Conservation (phyloP, 2,113 vertebrate genomes). For the Erythrocercus mccallii region DNA sequence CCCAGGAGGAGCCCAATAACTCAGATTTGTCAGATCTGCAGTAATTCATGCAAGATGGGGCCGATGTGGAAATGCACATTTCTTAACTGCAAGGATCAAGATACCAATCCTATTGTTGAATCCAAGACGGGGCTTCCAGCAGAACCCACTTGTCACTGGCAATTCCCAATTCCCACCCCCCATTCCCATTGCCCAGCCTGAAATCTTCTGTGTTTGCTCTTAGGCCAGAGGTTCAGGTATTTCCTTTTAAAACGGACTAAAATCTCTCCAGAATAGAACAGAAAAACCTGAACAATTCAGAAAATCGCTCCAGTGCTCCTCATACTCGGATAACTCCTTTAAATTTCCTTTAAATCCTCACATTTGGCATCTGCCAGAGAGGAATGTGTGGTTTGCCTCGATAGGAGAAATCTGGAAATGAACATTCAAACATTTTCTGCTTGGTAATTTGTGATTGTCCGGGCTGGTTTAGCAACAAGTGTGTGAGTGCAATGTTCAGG, state of each 20-base stretch:
- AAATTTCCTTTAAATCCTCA: not conserved
- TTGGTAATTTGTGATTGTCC: not conserved
- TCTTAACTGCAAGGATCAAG: conserved; percentile 3
- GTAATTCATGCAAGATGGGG: conserved; percentile 41
- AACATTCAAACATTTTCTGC: not conserved
- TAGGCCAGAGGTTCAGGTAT: not conserved
- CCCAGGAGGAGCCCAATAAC: conserved; percentile 37
- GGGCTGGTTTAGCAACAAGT: not conserved
- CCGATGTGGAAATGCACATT: conserved; percentile 45
- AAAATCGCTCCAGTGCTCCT: not conserved
- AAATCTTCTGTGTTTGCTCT: not conserved
- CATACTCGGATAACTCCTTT: not conserved
- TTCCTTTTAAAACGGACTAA: not conserved
- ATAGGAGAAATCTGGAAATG: conserved; percentile 17
- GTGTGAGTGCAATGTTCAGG: not conserved
- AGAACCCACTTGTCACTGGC: not conserved
- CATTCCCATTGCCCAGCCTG: not conserved
- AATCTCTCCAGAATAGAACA: not conserved
- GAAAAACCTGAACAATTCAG: not conserved
- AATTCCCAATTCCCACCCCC: not conserved
- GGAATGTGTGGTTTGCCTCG: conserved; percentile 20
- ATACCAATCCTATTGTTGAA: conserved; percentile 7
- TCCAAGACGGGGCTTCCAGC: not conserved
- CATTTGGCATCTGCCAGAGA: not conserved
- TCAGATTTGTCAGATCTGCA: conserved; percentile 34